Percentiles rank a stretch among this genome's conserved stretches.
phyloP scores from a whole-genome alignment of 1,140 invertebrate species.

The Formica exsecta region DNA sequence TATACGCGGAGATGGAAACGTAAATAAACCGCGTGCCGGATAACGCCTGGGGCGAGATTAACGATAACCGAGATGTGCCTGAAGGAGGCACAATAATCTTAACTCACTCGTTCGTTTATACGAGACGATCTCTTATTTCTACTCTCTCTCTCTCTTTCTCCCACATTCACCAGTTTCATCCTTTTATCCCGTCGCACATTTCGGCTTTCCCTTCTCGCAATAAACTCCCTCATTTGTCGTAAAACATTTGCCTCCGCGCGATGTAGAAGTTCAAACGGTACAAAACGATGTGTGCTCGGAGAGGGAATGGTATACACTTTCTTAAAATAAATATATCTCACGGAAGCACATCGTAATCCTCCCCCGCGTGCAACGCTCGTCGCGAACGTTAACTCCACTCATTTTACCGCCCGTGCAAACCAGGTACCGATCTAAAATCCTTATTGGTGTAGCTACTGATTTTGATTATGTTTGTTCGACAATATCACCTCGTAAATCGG shows the following conservation, averaged over 20 bases:
- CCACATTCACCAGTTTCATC: constrained; percentile 3
- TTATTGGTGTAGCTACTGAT: constrained; percentile 2
- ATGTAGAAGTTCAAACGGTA: not conserved
- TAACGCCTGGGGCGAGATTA: constrained; percentile 65
- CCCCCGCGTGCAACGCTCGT: not conserved
- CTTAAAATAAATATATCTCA: constrained; percentile 77
- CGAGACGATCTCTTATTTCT: constrained; percentile 27
- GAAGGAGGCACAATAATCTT: constrained; percentile 69
- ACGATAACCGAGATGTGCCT: constrained; percentile 60
- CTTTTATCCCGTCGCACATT: not conserved
- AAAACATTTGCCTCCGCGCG: constrained; percentile 67
- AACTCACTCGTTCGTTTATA: constrained; percentile 43
- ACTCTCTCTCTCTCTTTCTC: not conserved
- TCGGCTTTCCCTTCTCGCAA: constrained; percentile 53
- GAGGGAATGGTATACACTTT: constrained; percentile 43
- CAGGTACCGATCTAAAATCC: constrained; percentile 55
- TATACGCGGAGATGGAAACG: constrained; percentile 42
- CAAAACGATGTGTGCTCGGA: not conserved
- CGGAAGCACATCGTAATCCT: constrained; percentile 73
- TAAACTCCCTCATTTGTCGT: constrained; percentile 71
- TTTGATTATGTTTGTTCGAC: constrained; percentile 59
- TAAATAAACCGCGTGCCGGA: constrained; percentile 67
- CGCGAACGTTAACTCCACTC: constrained; percentile 65
- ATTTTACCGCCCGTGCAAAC: constrained; percentile 62
- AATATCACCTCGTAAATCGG: constrained; percentile 60